Evolutionary conservation across 2,797 vertebrate genomes (phyloP).

Genomic region (Tachyglossus aculeatus): DNA sequence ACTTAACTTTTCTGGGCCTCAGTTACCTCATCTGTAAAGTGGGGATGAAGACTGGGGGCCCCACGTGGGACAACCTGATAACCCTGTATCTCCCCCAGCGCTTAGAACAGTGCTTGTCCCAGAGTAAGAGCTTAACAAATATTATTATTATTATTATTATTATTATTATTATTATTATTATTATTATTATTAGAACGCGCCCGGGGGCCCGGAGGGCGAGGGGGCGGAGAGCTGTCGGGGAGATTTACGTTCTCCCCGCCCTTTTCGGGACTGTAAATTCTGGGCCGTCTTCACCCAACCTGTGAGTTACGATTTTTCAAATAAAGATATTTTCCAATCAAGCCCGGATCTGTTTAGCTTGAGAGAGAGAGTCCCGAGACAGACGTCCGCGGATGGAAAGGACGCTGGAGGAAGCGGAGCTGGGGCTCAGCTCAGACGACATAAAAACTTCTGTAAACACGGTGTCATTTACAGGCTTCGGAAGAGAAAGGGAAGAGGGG

Average conservation of each 20-base stretch:
- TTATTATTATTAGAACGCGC: no score
- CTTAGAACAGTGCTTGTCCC: no score
- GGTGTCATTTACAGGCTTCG: conserved; percentile 71
- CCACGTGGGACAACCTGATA: no score
- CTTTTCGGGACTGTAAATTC: conserved; percentile 75
- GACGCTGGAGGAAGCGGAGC: conserved; percentile 80
- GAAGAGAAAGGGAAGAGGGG: conserved; percentile 50
- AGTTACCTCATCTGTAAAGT: no score
- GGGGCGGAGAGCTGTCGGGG: conserved; percentile 45
- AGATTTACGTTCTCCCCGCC: conserved; percentile 69
- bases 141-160: no score
- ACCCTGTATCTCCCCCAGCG: no score
- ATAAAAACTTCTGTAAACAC: conserved; percentile 81
- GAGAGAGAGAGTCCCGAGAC: conserved; percentile 71
- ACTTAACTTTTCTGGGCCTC: no score
- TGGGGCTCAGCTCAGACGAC: conserved; percentile 78
- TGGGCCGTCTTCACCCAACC: conserved; percentile 75
- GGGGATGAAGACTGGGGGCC: no score
- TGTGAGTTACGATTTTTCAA: conserved; percentile 80
- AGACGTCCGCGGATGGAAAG: conserved; percentile 77
- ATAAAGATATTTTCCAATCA: conserved; percentile 83
- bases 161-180: no score
- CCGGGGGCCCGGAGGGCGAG: no score
- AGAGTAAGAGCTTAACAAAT: no score
- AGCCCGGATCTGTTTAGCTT: conserved; percentile 76